Base-by-base conservation (phyloP, 2,113 vertebrate genomes). In the Ptyas mucosa region DNA sequence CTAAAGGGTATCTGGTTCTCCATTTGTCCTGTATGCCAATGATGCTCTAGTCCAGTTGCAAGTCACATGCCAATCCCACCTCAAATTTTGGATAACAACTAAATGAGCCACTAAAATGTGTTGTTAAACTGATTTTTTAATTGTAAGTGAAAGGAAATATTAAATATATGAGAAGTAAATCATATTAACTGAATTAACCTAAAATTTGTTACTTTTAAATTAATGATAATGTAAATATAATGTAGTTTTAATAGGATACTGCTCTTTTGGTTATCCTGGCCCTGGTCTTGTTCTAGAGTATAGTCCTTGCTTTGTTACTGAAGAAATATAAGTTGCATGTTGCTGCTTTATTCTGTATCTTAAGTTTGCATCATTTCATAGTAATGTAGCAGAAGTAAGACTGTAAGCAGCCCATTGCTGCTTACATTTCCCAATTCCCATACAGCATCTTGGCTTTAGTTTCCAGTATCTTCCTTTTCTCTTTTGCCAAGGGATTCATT, bases 391-490 rank as follows among this genome's bases (percentile, higher is more conserved):
- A 89, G 53, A 88, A 89, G 57, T 81, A 39, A 39, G 34, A 81
- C 34, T 81, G 58, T 34, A 21, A 12, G 24, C 69, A 58, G 7
- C 49, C 20, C 51, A 29, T 51, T 92, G 58, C 43, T 85, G 88
- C 53, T 58, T 87, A 46, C 43, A 57, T 85, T 92, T 89, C 29
- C 53, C 53, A 93, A 89, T 75, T 89, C 54, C 92, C 88, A 54
- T 58, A 23, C 34, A 92, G 55, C n/a, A 11, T 14, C 89, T 55
- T 93, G 88, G 92, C 69, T 85, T 20, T 15, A 11, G 49, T 92
- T 93, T 89, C 69, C 52, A 58, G 29, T 93, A 57, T 89, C 26
- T 85, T 88, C n/a, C n/a, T 64, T 69, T 61, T 43, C 88, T 85
- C 85, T 34, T 49, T 43, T 58, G 54, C 88, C 88, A 89, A 58